These are phyloP conservation scores for Amphipoea oculea DNA, from an alignment of 2,888 invertebrate species.

Conservation along the genomic window DNA sequence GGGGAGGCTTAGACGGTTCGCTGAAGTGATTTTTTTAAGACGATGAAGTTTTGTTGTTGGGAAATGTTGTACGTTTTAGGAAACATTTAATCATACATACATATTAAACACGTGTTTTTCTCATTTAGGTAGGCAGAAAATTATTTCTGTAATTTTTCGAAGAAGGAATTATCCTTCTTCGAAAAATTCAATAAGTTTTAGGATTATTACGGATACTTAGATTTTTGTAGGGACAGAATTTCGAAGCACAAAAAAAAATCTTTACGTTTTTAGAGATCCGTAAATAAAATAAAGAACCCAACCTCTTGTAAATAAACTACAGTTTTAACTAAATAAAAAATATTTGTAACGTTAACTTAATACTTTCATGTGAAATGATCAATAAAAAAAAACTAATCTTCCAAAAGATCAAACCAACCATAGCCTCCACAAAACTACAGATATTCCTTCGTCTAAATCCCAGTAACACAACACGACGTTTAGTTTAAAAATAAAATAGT, in stretches of 20 bases:
- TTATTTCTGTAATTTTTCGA: too few species aligned
- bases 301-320: neutral
- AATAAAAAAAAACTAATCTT: too few species aligned
- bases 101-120: neutral
- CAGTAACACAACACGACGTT: constrained; percentile 45
- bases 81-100: neutral
- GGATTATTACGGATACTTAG: neutral
- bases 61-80: neutral
- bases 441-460: constrained; percentile 21
- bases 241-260: neutral
- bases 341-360: neutral
- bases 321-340: neutral
- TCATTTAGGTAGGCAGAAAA: neutral
- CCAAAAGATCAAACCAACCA: neutral
- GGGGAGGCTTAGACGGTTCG: constrained; percentile 16
- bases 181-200: neutral
- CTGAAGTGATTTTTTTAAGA: constrained; percentile 15
- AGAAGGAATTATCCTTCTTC: too few species aligned
- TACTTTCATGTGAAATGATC: neutral
- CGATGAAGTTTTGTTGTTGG: neutral
- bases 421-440: neutral
- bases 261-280: constrained; percentile 1
- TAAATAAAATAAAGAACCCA: neutral
- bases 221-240: neutral
- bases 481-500: constrained; percentile 67